Conservation (phyloP, 2,888 invertebrate genomes). For the Agonopterix alstromeriana region DNA sequence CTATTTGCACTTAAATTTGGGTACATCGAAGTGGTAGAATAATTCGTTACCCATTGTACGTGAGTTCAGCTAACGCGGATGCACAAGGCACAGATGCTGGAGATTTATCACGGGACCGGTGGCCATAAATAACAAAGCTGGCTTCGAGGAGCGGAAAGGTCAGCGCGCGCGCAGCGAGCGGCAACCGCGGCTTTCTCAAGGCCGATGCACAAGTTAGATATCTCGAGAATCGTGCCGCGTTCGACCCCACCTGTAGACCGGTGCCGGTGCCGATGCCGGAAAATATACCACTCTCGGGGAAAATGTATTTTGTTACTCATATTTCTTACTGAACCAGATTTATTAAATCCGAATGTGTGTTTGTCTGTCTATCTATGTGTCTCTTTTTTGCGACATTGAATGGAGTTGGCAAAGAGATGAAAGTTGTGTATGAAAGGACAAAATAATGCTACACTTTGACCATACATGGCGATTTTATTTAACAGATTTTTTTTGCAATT, state of each 20-base stretch:
- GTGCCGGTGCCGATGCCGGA: not conserved
- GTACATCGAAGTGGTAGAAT: not conserved
- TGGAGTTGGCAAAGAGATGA: too few species aligned
- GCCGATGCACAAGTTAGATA: slow-evolving; percentile 61
- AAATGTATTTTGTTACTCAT: slow-evolving; percentile 3
- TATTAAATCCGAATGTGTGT: too few species aligned
- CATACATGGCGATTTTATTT: too few species aligned
- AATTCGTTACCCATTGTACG: slow-evolving; percentile 22
- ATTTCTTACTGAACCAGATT: too few species aligned
- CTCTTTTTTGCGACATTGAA: too few species aligned
- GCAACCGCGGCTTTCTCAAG: slow-evolving; percentile 51
- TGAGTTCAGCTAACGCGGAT: slow-evolving; percentile 50
- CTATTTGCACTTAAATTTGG: too few species aligned
- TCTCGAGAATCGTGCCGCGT: slow-evolving; percentile 38
- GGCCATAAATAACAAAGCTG: slow-evolving; percentile 52
- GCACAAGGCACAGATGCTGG: slow-evolving; percentile 44
- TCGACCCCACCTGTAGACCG: slow-evolving; percentile 46
- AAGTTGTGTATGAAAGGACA: too few species aligned
- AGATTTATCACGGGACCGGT: slow-evolving; percentile 53
- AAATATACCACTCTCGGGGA: not conserved
- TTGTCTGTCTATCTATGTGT: too few species aligned
- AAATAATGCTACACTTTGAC: too few species aligned
- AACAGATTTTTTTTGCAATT: too few species aligned
- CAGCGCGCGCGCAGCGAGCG: slow-evolving; percentile 29
- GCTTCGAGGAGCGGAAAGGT: slow-evolving; percentile 49